phyloP scores from a whole-genome alignment of 2,797 vertebrate genomes.

The Pithecia hirsuta region DNA sequence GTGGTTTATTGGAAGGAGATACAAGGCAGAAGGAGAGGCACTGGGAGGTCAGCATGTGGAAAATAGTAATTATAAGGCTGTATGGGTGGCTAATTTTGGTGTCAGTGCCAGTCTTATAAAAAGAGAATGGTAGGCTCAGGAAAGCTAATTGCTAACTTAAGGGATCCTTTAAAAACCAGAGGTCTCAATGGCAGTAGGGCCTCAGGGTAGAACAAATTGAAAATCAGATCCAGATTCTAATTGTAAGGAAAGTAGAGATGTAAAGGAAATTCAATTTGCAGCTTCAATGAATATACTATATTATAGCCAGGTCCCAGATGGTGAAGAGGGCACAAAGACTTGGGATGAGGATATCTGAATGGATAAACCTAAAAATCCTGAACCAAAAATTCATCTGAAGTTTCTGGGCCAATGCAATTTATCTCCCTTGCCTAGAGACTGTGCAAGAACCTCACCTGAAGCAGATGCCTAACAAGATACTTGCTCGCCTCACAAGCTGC shows the following conservation, averaged over 20 bases:
- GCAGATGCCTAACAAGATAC: background rate
- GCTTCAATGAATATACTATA: background rate
- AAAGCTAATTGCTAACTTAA: background rate
- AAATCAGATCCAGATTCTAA: slow-evolving; percentile 50
- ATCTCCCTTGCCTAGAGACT: background rate
- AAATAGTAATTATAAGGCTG: background rate
- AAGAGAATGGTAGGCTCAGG: background rate
- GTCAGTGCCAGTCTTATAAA: background rate
- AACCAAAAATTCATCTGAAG: background rate
- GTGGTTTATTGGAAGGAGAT: background rate
- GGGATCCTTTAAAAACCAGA: slow-evolving; percentile 8
- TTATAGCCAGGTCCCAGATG: background rate
- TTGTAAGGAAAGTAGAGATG: background rate
- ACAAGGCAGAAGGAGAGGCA: background rate
- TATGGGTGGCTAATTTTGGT: background rate
- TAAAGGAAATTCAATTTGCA: background rate
- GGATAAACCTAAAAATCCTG: slow-evolving; percentile 1
- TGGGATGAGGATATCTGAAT: background rate
- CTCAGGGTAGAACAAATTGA: background rate
- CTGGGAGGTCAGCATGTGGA: background rate
- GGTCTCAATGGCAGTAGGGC: background rate
- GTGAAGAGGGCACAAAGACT: background rate
- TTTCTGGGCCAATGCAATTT: background rate
- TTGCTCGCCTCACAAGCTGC: slow-evolving; percentile 2
- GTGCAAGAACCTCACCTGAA: background rate